Conservation (phyloP, 1,140 invertebrate genomes). For the Anastrepha ludens region DNA sequence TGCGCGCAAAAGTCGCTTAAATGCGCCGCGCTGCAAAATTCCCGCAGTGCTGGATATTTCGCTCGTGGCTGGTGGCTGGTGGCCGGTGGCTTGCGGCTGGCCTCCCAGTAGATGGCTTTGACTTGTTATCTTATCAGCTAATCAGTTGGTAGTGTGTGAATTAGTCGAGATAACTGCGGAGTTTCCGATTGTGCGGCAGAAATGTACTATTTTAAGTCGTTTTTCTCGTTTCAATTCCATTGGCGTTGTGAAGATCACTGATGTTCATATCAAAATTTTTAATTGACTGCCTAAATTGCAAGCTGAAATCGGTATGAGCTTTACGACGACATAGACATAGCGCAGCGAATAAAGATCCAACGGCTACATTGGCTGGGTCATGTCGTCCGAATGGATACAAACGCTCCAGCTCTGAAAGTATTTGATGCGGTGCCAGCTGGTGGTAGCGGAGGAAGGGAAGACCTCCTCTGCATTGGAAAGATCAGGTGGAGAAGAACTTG, state of each 20-base stretch:
- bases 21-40: neutral
- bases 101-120: neutral
- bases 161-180: neutral
- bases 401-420: no score
- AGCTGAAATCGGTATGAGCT: no score
- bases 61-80: neutral
- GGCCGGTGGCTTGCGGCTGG: neutral
- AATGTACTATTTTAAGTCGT: neutral
- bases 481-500: no score
- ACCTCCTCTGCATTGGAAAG: no score
- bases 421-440: no score
- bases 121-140: slow-evolving; percentile 50
- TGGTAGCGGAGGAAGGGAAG: no score
- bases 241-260: neutral
- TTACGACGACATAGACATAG: no score
- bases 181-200: neutral
- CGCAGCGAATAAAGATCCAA: no score
- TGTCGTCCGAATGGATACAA: no score
- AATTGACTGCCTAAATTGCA: neutral
- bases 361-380: no score
- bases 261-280: neutral
- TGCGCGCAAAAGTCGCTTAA: neutral
- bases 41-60: neutral
- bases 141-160: slow-evolving; percentile 30
- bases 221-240: neutral